Base-by-base conservation (phyloP, 2,888 invertebrate species). In the Ochropleura plecta region DNA sequence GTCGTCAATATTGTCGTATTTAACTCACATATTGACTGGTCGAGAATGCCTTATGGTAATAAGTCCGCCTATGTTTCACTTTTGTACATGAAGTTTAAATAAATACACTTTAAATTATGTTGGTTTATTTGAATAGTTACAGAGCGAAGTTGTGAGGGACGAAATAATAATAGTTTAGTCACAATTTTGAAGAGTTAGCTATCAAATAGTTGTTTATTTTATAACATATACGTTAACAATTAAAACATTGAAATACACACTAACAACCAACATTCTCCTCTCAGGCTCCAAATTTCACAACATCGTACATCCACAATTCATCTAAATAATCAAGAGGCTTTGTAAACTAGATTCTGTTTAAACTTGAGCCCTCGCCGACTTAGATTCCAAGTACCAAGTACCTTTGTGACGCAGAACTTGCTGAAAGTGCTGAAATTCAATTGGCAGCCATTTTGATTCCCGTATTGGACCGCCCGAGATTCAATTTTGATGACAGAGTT, bases 391-490 rank as follows among this genome's bases (percentile, higher is more conserved):
- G 79, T 78, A 73, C 79, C 84, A 12, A 49, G 48, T 87, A 77
- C 80, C 85, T 88, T 87, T 89, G 90, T 89, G 83, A 78, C 70
- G 59, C 0, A 46, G 62, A 83, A 82, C 76, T 85, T 83, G 80
- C 70, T 67, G 83, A 88, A 89, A 90, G 88, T 89, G 90, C 84
- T 79, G 84, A 85, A 90, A 91, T 90, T 88, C 88, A 86, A 90
- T 90, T 88, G 86, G 83, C 70, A 84, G 86, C 83, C 88, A 87
- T 90, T 90, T 91, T 88, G 88, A 91, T 88, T 89, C 86, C 79
- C 86, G 84, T 81, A 87, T 87, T 88, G 85, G 85, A 86, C 81
- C 84, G 81, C 66, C 67, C 83, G 78, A 80, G 81, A 88, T 87
- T 87, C 87, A 85, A 88, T 88, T 88, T 83, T 84, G 86, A 85